Conservation (phyloP, 1,140 invertebrate species). For the Caenorhabditis latens region DNA sequence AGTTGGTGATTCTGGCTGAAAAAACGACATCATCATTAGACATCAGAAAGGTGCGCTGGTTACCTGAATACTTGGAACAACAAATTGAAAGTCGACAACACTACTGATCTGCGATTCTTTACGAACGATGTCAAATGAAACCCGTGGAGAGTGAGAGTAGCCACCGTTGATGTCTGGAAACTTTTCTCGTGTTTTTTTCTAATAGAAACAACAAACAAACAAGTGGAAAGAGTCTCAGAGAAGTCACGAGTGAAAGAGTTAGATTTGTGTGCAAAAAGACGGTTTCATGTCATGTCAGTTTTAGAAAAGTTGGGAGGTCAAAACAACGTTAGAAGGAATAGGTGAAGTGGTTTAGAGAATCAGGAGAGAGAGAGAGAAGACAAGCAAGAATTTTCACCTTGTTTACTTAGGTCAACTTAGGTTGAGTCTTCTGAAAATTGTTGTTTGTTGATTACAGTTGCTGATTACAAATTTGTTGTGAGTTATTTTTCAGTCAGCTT, state of each 20-base stretch:
- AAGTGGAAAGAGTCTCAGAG: background rate
- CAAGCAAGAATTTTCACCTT: constrained; percentile 36
- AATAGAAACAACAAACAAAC: constrained; percentile 19
- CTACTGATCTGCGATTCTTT: constrained; percentile 52
- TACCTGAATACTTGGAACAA: constrained; percentile 31
- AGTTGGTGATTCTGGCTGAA: background rate
- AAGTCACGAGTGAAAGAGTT: background rate
- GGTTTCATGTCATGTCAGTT: constrained; percentile 45
- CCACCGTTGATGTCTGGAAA: constrained; percentile 45
- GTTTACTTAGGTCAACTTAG: background rate
- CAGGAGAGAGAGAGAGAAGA: background rate
- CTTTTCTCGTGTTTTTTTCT: background rate
- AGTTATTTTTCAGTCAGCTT: too few species aligned
- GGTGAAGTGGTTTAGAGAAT: constrained; percentile 36
- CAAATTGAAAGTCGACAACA: constrained; percentile 39
- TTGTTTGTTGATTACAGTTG: background rate
- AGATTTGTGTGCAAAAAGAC: background rate
- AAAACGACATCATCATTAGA: background rate
- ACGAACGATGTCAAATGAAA: constrained; percentile 50
- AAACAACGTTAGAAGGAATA: background rate
- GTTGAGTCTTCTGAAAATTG: constrained; percentile 39
- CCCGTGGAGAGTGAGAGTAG: constrained; percentile 34
- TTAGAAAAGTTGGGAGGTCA: background rate
- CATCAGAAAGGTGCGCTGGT: background rate
- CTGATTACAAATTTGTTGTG: too few species aligned